Evolutionary conservation across 2,797 vertebrate genomes (phyloP).

Genomic region (Austrolebias charrua): DNA sequence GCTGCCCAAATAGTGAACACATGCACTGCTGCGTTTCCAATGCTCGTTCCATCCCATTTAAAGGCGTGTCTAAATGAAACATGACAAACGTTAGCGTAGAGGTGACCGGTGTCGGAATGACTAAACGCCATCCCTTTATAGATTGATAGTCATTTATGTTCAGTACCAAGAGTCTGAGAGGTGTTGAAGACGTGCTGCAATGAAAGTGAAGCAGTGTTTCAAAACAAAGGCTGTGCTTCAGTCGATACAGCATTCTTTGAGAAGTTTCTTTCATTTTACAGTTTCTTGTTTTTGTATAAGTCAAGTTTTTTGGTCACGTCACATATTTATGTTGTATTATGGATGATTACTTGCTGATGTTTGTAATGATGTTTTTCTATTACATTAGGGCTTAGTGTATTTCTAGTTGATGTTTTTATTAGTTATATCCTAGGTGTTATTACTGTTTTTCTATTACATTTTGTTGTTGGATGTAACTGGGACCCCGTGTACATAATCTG

Average conservation of each 20-base stretch:
- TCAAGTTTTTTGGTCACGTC: too few species aligned
- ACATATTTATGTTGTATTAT: too few species aligned
- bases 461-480: too few species aligned
- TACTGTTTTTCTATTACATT: too few species aligned
- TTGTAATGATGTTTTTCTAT: too few species aligned
- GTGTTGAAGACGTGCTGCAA: background rate
- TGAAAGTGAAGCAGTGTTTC: background rate
- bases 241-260: background rate
- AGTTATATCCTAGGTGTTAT: too few species aligned
- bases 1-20: background rate
- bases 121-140: background rate
- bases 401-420: too few species aligned
- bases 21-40: background rate
- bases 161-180: background rate
- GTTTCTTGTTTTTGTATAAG: too few species aligned
- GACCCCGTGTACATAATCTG: too few species aligned
- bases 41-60: background rate
- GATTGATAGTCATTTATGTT: constrained; percentile 3
- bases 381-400: too few species aligned
- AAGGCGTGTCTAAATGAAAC: background rate
- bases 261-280: too few species aligned
- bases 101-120: constrained; percentile 5
- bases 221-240: background rate
- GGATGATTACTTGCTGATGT: too few species aligned
- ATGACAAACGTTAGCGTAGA: constrained; percentile 4